phyloP scores from a whole-genome alignment of 2,888 invertebrate species.

The Amphimallon solstitiale region DNA sequence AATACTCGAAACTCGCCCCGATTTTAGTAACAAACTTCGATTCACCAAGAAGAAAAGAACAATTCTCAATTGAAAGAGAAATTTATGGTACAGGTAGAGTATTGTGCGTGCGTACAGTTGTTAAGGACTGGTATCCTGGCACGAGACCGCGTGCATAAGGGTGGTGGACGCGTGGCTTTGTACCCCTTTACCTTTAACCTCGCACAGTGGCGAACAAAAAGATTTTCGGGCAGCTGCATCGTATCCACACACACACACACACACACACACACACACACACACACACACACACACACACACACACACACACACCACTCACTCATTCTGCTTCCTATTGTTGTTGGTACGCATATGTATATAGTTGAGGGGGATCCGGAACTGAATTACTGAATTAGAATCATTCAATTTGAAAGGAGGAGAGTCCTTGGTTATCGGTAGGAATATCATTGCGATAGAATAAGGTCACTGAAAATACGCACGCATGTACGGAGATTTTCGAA shows the following conservation, averaged over 20 bases:
- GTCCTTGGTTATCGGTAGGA: constrained; percentile 7
- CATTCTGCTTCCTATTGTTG: constrained; percentile 2
- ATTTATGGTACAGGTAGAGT: constrained; percentile 30
- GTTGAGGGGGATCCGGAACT: constrained; percentile 12
- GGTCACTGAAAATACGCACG: constrained; percentile 17
- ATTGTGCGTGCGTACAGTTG: constrained; percentile 6
- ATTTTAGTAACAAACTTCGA: background rate
- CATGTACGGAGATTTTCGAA: too few relatives aligned
- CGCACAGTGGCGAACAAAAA: constrained; percentile 15
- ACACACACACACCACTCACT: too few relatives aligned
- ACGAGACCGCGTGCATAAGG: constrained; percentile 26
- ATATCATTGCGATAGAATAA: constrained; percentile 25
- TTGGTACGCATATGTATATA: constrained; percentile 8
- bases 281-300: too few relatives aligned
- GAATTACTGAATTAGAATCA: constrained; percentile 32
- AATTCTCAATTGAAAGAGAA: constrained; percentile 31
- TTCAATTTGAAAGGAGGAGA: constrained; percentile 13
- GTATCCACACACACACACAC: too few relatives aligned
- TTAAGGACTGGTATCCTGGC: constrained; percentile 14
- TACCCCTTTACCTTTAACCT: constrained; percentile 47
- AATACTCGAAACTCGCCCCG: too few relatives aligned
- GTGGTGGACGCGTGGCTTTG: constrained; percentile 46
- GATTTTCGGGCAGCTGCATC: constrained; percentile 28
- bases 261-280: too few relatives aligned
- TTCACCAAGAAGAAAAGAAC: constrained; percentile 23